Evolutionary conservation across 1,140 invertebrate species (phyloP).

Genomic region (Pomacea maculata): DNA sequence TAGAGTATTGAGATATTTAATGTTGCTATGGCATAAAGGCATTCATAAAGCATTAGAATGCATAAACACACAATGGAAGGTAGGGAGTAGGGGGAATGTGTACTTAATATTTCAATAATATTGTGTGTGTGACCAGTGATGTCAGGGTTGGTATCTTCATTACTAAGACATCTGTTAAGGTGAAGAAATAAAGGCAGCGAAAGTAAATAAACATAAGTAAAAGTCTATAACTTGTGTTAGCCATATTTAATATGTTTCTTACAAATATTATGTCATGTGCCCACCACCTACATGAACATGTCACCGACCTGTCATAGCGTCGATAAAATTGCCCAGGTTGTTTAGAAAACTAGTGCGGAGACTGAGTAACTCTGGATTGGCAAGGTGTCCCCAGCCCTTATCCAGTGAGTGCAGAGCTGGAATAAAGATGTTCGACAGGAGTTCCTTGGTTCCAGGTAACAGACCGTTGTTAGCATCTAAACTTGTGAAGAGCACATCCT

Average conservation of each 20-base stretch:
- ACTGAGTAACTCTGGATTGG: constrained; percentile 69
- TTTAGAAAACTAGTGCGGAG: constrained; percentile 60
- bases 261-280: too few species aligned
- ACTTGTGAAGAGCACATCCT: constrained; percentile 80
- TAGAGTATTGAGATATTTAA: too few species aligned
- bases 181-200: not conserved
- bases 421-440: constrained; percentile 86
- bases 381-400: constrained; percentile 63
- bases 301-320: constrained; percentile 55
- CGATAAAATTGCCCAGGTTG: constrained; percentile 62
- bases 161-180: not conserved
- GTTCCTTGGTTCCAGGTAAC: constrained; percentile 83
- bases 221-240: not conserved
- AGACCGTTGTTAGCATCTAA: constrained; percentile 78
- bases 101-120: too few species aligned
- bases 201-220: not conserved
- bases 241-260: constrained; percentile 26
- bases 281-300: too few species aligned
- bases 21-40: too few species aligned
- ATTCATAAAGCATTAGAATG: too few species aligned
- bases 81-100: too few species aligned
- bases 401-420: constrained; percentile 61
- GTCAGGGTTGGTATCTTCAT: not conserved
- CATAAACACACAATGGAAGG: too few species aligned
- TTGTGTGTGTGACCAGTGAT: not conserved